These are phyloP conservation scores for Buceros bicornis DNA, from an alignment of 2,797 vertebrate genomes.

Conservation along the genomic window DNA sequence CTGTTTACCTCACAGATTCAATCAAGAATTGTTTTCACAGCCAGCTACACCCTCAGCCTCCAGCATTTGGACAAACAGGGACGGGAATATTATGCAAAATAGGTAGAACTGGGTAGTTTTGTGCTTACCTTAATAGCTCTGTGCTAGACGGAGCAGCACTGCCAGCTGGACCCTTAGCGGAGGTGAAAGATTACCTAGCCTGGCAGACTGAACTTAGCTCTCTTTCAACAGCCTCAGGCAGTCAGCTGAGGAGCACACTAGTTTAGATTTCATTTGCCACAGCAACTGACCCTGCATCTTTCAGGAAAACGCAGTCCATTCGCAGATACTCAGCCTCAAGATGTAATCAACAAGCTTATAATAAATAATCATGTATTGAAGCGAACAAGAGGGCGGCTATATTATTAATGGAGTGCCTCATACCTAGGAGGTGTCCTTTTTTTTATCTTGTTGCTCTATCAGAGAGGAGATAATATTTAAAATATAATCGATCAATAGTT, in stretches of 20 bases:
- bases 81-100: neutral
- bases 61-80: neutral
- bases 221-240: neutral
- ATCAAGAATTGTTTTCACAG: neutral
- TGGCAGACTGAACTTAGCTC: neutral
- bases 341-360: constrained; percentile 18
- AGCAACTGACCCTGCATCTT: constrained; percentile 5
- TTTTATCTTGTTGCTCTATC: neutral
- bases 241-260: neutral
- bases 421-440: neutral
- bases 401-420: neutral
- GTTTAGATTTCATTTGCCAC: constrained; percentile 21
- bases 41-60: neutral
- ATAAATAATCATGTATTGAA: constrained; percentile 15
- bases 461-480: neutral
- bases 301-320: neutral
- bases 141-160: neutral
- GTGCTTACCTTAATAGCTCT: constrained; percentile 5
- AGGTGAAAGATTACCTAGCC: neutral
- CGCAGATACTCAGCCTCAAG: neutral
- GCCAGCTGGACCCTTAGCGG: neutral
- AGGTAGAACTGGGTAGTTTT: neutral
- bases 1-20: neutral
- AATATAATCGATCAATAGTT: neutral
- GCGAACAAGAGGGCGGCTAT: neutral